A percentile compares a stretch with the other conserved stretches of the same genome.
Evolutionary conservation across 64 coral and sea anemone species (phyloP).

Genomic region (Dendrophyllia cribrosa): DNA sequence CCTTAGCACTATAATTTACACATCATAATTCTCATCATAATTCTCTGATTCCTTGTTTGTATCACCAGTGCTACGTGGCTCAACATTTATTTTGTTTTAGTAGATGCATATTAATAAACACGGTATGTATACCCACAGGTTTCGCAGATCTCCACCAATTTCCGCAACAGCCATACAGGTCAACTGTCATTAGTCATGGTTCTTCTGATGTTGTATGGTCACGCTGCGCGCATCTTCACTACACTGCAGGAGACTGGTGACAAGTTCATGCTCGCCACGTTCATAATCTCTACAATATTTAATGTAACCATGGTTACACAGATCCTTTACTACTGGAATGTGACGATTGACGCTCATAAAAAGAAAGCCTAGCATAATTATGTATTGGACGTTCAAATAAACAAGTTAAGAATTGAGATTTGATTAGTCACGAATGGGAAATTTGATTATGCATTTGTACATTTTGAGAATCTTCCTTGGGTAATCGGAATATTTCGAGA

Average conservation of each 20-base stretch:
- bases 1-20: too few relatives aligned
- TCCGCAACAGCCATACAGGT: constrained; percentile 90
- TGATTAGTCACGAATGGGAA: too few relatives aligned
- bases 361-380: constrained; percentile 50
- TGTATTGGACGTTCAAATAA: too few relatives aligned
- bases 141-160: constrained; percentile 83
- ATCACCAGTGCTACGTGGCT: too few relatives aligned
- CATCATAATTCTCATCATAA: too few relatives aligned
- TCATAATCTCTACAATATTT: constrained; percentile 54
- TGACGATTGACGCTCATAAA: constrained; percentile 51
- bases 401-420: too few relatives aligned
- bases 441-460: too few relatives aligned
- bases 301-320: constrained; percentile 82
- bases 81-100: too few relatives aligned
- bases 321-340: constrained; percentile 91
- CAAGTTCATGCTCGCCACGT: constrained; percentile 74
- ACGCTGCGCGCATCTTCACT: constrained; percentile 87
- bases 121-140: constrained; percentile 34
- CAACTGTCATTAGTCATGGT: constrained; percentile 91
- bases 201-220: constrained; percentile 73
- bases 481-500: too few relatives aligned
- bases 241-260: constrained; percentile 92
- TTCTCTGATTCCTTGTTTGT: too few relatives aligned
- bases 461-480: too few relatives aligned
- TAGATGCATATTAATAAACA: not conserved